These are phyloP conservation scores for Bryconaethiops microstoma DNA, from an alignment of 2,797 vertebrate species.

Conservation along the genomic window DNA sequence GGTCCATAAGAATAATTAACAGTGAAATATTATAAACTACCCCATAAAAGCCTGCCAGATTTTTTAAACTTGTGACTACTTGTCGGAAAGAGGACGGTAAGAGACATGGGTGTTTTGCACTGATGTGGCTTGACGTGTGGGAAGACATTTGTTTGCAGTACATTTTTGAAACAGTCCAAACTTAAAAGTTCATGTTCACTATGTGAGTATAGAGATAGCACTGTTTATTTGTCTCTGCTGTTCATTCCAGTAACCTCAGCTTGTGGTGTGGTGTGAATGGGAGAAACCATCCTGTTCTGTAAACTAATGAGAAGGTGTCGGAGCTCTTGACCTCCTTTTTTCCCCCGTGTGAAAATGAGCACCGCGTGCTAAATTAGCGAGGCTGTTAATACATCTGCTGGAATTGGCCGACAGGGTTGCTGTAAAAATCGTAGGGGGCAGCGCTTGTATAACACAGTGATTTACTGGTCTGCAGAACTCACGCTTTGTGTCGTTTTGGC, in stretches of 20 bases:
- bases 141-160: slow-evolving; percentile 50
- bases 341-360: slow-evolving; percentile 60
- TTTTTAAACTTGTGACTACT: slow-evolving; percentile 57
- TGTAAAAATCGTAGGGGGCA: slow-evolving; percentile 76
- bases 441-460: slow-evolving; percentile 79
- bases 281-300: slow-evolving; percentile 29
- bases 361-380: slow-evolving; percentile 60
- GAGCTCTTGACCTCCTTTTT: slow-evolving; percentile 52
- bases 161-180: slow-evolving; percentile 25
- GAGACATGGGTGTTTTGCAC: slow-evolving; percentile 44
- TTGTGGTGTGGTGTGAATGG: slow-evolving; percentile 45
- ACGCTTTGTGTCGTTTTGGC: slow-evolving; percentile 77
- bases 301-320: slow-evolving; percentile 54
- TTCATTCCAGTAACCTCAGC: slow-evolving; percentile 27
- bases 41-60: slow-evolving; percentile 65
- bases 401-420: slow-evolving; percentile 70
- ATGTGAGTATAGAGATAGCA: background rate
- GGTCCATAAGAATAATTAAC: slow-evolving; percentile 70
- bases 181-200: slow-evolving; percentile 30
- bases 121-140: slow-evolving; percentile 43
- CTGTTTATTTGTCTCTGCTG: slow-evolving; percentile 36
- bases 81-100: slow-evolving; percentile 31
- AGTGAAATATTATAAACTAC: slow-evolving; percentile 75
- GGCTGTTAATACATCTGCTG: slow-evolving; percentile 70
- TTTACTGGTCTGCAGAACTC: slow-evolving; percentile 78